Percentiles rank a stretch among this genome's conserved stretches.
phyloP scores from a whole-genome alignment of 2,113 vertebrate species.

The Phyllostomus hastatus region DNA sequence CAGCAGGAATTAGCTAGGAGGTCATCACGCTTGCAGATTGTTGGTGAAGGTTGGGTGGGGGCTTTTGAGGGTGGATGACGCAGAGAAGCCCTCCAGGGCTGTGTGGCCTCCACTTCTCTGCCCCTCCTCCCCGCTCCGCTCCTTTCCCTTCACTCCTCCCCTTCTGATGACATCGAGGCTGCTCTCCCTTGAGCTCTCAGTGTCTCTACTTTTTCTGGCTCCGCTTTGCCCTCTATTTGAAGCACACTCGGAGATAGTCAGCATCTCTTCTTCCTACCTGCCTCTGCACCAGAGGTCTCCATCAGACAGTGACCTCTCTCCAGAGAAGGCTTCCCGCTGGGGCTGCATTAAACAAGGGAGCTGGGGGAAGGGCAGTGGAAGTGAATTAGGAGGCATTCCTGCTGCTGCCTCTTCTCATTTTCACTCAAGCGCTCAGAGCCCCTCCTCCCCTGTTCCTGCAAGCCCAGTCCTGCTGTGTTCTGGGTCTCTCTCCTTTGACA shows the following conservation, averaged over 20 bases:
- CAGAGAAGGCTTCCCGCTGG: neutral
- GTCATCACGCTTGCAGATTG: neutral
- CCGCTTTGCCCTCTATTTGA: neutral
- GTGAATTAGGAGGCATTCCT: neutral
- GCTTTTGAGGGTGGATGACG: neutral
- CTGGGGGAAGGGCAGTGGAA: neutral
- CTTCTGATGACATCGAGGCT: neutral
- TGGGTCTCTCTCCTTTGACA: neutral
- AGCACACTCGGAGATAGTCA: neutral
- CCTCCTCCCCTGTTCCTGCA: neutral
- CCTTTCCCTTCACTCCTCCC: neutral
- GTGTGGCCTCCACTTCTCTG: neutral
- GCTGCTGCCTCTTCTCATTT: neutral
- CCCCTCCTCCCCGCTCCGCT: constrained; percentile 53
- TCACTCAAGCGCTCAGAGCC: neutral
- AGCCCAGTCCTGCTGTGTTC: neutral
- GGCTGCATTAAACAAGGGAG: neutral
- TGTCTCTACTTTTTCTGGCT: neutral
- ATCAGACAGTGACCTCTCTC: neutral
- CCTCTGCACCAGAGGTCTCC: neutral
- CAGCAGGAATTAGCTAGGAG: neutral
- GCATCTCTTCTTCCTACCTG: neutral
- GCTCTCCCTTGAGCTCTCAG: neutral
- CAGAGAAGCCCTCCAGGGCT: neutral
- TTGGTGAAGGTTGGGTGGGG: neutral